Evolutionary conservation across 2,888 invertebrate species (phyloP).

Genomic region (Eupithecia subumbrata): DNA sequence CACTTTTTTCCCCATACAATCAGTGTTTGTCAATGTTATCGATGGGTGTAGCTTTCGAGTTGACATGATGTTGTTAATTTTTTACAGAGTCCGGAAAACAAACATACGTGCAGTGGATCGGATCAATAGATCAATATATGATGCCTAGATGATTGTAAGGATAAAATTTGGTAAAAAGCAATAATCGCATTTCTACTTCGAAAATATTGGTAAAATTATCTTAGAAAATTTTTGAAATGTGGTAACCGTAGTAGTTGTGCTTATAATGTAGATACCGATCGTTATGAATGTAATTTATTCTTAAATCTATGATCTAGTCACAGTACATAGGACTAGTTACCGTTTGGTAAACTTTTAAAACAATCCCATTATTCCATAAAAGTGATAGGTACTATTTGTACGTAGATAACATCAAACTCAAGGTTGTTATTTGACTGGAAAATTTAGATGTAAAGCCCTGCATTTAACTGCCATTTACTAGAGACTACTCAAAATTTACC

Average conservation of each 20-base stretch:
- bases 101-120: constrained; percentile 58
- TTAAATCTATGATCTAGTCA: constrained; percentile 80
- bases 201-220: constrained; percentile 35
- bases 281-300: constrained; percentile 76
- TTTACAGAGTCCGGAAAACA: constrained; percentile 77
- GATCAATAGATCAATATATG: constrained; percentile 50
- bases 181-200: constrained; percentile 55
- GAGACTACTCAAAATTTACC: constrained; percentile 21
- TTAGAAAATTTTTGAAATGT: constrained; percentile 42
- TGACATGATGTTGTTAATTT: constrained; percentile 51
- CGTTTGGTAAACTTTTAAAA: constrained; percentile 54
- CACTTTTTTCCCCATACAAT: constrained; percentile 54
- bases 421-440: constrained; percentile 62
- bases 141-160: constrained; percentile 9
- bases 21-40: constrained; percentile 52
- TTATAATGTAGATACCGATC: constrained; percentile 66
- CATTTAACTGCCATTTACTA: constrained; percentile 73
- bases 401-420: constrained; percentile 46
- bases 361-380: constrained; percentile 34
- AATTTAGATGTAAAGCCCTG: constrained; percentile 60
- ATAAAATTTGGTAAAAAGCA: constrained; percentile 54
- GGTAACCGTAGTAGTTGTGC: constrained; percentile 57
- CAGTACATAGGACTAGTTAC: constrained; percentile 77
- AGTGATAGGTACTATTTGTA: constrained; percentile 37
- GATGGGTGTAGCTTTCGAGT: constrained; percentile 44